Evolutionary conservation across 2,797 vertebrate species (phyloP), one percentile per base, ranked within the genome.

Genomic region (Chelon labrosus): DNA sequence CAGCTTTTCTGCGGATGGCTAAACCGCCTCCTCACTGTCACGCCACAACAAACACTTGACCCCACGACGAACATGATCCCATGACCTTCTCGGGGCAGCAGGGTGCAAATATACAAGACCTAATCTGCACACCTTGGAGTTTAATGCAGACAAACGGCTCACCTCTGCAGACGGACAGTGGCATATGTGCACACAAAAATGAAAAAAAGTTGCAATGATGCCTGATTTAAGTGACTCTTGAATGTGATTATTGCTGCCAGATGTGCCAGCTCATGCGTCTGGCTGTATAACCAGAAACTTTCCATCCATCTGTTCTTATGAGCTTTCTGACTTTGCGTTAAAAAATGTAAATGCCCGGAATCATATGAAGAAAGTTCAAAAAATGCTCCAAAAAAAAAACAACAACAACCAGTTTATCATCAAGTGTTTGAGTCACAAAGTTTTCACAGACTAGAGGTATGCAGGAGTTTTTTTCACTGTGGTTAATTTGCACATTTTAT

Each of bases 201-300:
- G 16, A 50, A 55, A 56, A 66, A 22, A 56, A 65, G 65, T 10
- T 22, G 37, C 17, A 10, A 5, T 31, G 47, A 70, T 37, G 37
- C 11, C 37, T 74, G 57, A 76, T 71, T 73, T 58, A 70, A 65
- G 39, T 22, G 58, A 44, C 56, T 73, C 16, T 39, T 73, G 47
- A 73, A 58, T 27, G 58, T 79, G 70, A 81, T 82, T 77, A 82
- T 70, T 70, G 54, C 41, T 63, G 58, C 68, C 80, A 85, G 81
- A 80, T 84, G 86, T 82, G 68, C 72, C 56, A 27, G 53, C 67
- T 78, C 35, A 53, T 65, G 72, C 38, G 52, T 57, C 75, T 71
- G 50, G 73, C 46, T 55, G 59, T n/a, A 56, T 79, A 77, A 73
- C 80, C 65, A 78, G 42, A 65, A 59, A 46, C 51, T 73, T 65